Evolutionary conservation across 2,797 vertebrate species (phyloP), one percentile per base, ranked within the genome.

Genomic region (Aeoliscus strigatus): DNA sequence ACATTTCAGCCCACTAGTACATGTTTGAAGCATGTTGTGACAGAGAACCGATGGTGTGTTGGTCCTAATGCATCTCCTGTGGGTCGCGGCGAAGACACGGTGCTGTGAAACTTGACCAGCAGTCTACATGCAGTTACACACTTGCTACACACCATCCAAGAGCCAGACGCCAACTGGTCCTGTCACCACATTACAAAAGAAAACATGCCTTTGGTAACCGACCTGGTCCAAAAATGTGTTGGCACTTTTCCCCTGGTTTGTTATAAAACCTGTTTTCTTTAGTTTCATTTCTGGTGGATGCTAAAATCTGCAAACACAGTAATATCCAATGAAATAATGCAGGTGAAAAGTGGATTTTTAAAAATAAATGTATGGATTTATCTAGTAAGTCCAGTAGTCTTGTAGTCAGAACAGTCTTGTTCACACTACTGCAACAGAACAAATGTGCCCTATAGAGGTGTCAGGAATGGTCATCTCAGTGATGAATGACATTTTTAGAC

Each of bases 51-150:
- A 46, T n/a, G 32, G 35, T 48, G 57, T 48, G 12, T 28, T 6
- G 12, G 8, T 48, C 51, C 24, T 64, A 66, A 75, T 59, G 33
- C 52, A 50, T 63, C 9, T 66, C 51, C 57, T 49, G 62, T 60
- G 57, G 18, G 48, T 51, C 49, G 59, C 47, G 58, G 53, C 10
- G 35, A 69, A 60, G 74, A 71, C 66, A 57, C 62, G 63, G 23
- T 51, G 70, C 44, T n/a, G 38, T 73, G 78, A 80, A 83, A 80
- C 62, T 40, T 23, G 70, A 83, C 53, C 75, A 38, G 60, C 60
- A 43, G 25, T 61, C 16, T 45, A 41, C 51, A 65, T 43, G 7
- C 47, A 31, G 33, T 49, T 57, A 51, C 71, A 69, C 42, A 9
- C 51, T n/a, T 29, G 36, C 45, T 55, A 50, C 69, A 62, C 71